Conservation (phyloP, 2,888 invertebrate species). For the Lasioglossum villosulum region DNA sequence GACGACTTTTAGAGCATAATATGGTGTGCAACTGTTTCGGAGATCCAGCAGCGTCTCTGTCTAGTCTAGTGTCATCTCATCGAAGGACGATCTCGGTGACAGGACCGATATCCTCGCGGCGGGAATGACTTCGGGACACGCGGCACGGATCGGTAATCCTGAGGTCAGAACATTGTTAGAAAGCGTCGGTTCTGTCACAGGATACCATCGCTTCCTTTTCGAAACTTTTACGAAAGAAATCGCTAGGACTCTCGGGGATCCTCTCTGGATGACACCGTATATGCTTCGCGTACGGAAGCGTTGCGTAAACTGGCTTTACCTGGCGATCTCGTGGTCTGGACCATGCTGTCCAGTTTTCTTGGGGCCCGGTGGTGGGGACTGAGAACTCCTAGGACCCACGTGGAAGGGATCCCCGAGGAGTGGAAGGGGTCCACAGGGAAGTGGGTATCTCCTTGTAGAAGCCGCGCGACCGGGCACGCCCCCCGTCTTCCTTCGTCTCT, state of each 20-base stretch:
- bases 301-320: conserved; percentile 82
- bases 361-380: conserved; percentile 69
- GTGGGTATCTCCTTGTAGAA: conserved; percentile 81
- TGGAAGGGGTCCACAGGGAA: conserved; percentile 75
- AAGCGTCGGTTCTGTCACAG: background rate
- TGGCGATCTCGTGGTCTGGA: conserved; percentile 82
- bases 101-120: background rate
- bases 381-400: conserved; percentile 68
- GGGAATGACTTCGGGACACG: background rate
- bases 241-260: conserved; percentile 31
- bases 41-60: background rate
- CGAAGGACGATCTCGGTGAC: background rate
- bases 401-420: conserved; percentile 76
- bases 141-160: background rate
- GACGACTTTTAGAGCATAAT: background rate
- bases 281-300: conserved; percentile 79
- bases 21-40: background rate
- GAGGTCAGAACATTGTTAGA: conserved; percentile 25
- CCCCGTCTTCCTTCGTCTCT: conserved; percentile 73
- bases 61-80: conserved; percentile 28
- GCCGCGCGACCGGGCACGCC: conserved; percentile 82
- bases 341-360: conserved; percentile 82
- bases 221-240: conserved; percentile 1
- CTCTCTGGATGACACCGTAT: conserved; percentile 55
- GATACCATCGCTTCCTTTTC: conserved; percentile 14